Base-by-base conservation (phyloP, 2,113 vertebrate species). In the Pelecanus crispus region DNA sequence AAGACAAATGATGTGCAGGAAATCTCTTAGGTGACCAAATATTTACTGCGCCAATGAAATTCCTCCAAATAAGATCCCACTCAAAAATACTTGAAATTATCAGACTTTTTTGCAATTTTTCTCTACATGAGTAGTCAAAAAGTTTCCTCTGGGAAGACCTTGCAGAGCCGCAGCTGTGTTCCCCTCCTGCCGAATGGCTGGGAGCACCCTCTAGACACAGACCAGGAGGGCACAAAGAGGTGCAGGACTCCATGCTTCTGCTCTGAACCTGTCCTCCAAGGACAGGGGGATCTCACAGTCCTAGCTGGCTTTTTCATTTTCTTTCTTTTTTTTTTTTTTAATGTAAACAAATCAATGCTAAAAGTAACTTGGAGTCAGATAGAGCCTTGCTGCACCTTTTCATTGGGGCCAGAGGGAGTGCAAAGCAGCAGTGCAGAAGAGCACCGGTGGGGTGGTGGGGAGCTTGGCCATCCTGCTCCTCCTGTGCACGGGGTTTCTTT, bases 21-120 rank as follows among this genome's bases (percentile, higher is more conserved):
- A 82, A 52, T 86, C 90, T 67, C 94, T 92, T 80, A 80, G 62
- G 85, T 77, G 87, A 88, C 74, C 66, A 95, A 86, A 90, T 58
- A 86, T 67, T 94, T 92, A 58, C 72, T 32, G 17, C 22, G 1
- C 17, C 45, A 62, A 12, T 11, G 24, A 61, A 94, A 59, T 32
- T 71, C 40, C 38, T 36, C 25, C 4, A 3, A 11, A 50, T 74
- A 28, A 20, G 25, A 36, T 66, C 38, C 53, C 31, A 15, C 67
- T 90, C 25, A 17, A 36, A 86, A 77, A 62, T 42, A 50, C n/a
- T 81, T 71, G 45, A 42, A 92, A 42, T 68, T 24, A 65, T 55
- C 52, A 40, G 52, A 32, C 10, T 80, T 86, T 17, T 9, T 2
- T 65, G 36, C 24, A 15, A 0, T 56, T 92, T 81, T 87, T 75